Base-by-base conservation (phyloP, 2,888 invertebrate genomes). In the Scaptomyza cyrtandrae region DNA sequence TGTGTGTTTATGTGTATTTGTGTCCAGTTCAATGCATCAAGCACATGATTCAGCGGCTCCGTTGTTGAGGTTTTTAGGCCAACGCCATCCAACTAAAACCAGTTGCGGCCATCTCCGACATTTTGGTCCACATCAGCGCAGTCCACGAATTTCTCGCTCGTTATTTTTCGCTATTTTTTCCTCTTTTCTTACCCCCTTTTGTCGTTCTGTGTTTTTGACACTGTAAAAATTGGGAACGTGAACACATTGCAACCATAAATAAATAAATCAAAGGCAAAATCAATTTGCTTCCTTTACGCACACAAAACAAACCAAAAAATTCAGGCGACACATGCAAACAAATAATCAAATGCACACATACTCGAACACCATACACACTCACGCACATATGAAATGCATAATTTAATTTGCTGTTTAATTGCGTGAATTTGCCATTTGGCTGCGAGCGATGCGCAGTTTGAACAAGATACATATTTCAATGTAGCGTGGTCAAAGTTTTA, bases 221-320 rank as follows among this genome's bases (percentile, higher is more conserved):
- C 75, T 75, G 75, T 52, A 62, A 74, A 74, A 64, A 62, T 78
- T 69, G 63, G 41, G 56, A 64, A 44, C 64, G 56, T 54, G 39
- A 59, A 56, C 56, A 75, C 63, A 77, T 52, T 67, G 67, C 72
- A 45, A 62, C 75, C 69, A 69, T 79, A 69, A 79, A 88, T 83
- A 86, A 83, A 88, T 83, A 83, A 83, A 83, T 83, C 88, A 85
- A 85, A 85, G 81, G 86, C 88, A 83, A 79, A 81, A 85, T 83
- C 88, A 83, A 88, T 88, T 88, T 83, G 84, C 79, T 82, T 88
- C 72, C 86, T 49, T 66, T 69, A 78, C 68, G 63, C 81, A 33
- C 46, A 41, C 58, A 37, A 27, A 49, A n/a, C n/a, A n/a, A n/a
- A n/a, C n/a, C 60, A 55, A 48, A 48, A 43, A 44, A 31, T 14